Base-by-base conservation (phyloP, 2,113 vertebrate species). In the Lampris megalopsis region DNA sequence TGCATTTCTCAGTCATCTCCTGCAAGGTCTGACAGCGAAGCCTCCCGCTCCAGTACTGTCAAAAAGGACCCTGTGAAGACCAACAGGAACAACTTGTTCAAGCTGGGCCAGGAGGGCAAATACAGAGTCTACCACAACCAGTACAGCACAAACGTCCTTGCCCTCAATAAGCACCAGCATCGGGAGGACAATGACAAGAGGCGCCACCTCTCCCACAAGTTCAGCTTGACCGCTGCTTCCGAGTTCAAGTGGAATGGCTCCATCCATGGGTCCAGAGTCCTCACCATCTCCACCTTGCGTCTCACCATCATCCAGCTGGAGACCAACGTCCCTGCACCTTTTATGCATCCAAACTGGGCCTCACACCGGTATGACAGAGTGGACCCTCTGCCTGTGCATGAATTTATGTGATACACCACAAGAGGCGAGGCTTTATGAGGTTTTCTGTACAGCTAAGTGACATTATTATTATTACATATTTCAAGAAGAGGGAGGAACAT, bases 181-280 rank as follows among this genome's bases (percentile, higher is more conserved):
- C 95, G 98, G 11, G 98, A 99, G 88, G 98, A 99, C 83, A 96
- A 99, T 1, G 98, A 99, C 93, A 99, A 99, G 91, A 95, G 97
- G 36, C 88, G 98, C 13, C 97, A 99, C 86, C 96, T 99, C 57
- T 96, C 97, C 0, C 98, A 99, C 90, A 99, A 99, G 75, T 98
- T 99, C 92, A 98, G 97, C 85, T 93, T 99, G 89, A 98, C 96
- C 50, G 95, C 97, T 0, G 96, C 96, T 1, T 94, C 97, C 0
- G 98, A 99, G 86, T 99, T 99, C 93, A 98, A 97, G 79, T 99
- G 98, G 98, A 99, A 97, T 0, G 98, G 98, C 37, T 97, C 97
- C 54, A 96, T 99, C 71, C 97, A 99, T 1, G 98, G 98, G 9
- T 98, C 97, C 50, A 96, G 96, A 75, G 96, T 95, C 69, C 95